These are phyloP conservation scores for Melieria omissa DNA, from an alignment of 2,888 invertebrate genomes.

Conservation along the genomic window DNA sequence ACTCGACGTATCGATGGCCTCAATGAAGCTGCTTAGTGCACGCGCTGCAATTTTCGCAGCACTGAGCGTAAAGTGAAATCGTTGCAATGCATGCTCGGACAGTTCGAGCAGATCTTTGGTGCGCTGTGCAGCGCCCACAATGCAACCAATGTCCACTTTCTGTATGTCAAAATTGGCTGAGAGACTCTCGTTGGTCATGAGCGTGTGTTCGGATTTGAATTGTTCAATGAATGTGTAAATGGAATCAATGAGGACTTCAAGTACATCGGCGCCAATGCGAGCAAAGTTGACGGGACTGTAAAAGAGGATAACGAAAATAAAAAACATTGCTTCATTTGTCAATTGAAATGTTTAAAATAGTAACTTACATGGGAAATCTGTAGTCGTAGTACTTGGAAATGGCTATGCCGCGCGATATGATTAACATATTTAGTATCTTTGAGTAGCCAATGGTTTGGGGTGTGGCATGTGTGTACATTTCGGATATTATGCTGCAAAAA, in stretches of 20 bases:
- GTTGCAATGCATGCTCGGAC: conserved; percentile 53
- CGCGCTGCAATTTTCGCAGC: conserved; percentile 60
- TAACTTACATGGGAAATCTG: conserved; percentile 62
- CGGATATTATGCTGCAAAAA: conserved; percentile 59
- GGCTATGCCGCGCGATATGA: conserved; percentile 58
- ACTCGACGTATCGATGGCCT: conserved; percentile 56
- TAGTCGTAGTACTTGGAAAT: conserved; percentile 62
- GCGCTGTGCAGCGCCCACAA: conserved; percentile 51
- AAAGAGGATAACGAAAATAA: neutral
- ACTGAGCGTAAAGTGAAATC: conserved; percentile 61
- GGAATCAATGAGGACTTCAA: conserved; percentile 60
- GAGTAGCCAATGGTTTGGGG: conserved; percentile 60
- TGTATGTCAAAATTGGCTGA: conserved; percentile 52
- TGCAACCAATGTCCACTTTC: conserved; percentile 54
- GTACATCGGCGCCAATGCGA: conserved; percentile 63
- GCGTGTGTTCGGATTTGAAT: conserved; percentile 55
- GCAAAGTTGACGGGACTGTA: conserved; percentile 63
- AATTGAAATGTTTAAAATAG: neutral
- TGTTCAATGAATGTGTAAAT: conserved; percentile 59
- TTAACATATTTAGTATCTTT: conserved; percentile 62
- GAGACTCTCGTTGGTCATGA: conserved; percentile 31
- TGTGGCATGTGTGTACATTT: conserved; percentile 60
- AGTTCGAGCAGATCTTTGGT: conserved; percentile 50
- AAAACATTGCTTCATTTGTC: neutral
- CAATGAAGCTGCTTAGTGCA: conserved; percentile 59